A percentile compares a stretch with the other conserved stretches of the same genome.
Conservation (phyloP, 2,888 invertebrate genomes). For the Malthinus seriepunctatus region DNA sequence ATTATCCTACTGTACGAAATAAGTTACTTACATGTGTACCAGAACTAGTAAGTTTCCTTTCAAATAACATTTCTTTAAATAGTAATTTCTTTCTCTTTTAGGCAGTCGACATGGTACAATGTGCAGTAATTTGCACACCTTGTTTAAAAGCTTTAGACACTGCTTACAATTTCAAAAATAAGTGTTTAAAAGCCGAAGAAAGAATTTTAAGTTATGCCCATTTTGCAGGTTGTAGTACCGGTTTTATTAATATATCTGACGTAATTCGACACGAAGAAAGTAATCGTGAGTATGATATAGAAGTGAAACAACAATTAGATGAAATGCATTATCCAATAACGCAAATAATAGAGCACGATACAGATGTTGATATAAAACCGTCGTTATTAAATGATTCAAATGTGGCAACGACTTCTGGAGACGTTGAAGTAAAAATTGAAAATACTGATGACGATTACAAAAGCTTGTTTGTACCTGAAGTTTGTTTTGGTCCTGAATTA, state of each 20-base stretch:
- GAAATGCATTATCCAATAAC: conserved; percentile 13
- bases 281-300: not conserved
- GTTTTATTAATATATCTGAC: conserved; percentile 13
- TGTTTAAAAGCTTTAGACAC: conserved; percentile 14
- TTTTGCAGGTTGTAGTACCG: conserved; percentile 6
- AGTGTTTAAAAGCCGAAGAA: conserved; percentile 17
- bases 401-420: not conserved
- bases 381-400: not conserved
- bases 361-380: conserved; percentile 13
- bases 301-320: not conserved
- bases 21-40: conserved; percentile 18
- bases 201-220: conserved; percentile 13
- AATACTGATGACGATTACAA: not conserved
- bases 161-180: conserved; percentile 20
- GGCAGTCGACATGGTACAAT: conserved; percentile 16
- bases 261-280: conserved; percentile 1
- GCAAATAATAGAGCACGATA: conserved; percentile 9
- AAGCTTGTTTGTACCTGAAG: not conserved
- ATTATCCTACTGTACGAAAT: conserved; percentile 11
- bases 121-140: conserved; percentile 11
- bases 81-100: conserved; percentile 8
- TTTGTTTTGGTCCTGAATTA: conserved; percentile 12
- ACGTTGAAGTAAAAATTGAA: not conserved
- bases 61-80: not conserved
- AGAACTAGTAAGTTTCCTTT: conserved; percentile 13